phyloP scores from a whole-genome alignment of 2,888 invertebrate genomes.

The Choristoneura rosaceana region DNA sequence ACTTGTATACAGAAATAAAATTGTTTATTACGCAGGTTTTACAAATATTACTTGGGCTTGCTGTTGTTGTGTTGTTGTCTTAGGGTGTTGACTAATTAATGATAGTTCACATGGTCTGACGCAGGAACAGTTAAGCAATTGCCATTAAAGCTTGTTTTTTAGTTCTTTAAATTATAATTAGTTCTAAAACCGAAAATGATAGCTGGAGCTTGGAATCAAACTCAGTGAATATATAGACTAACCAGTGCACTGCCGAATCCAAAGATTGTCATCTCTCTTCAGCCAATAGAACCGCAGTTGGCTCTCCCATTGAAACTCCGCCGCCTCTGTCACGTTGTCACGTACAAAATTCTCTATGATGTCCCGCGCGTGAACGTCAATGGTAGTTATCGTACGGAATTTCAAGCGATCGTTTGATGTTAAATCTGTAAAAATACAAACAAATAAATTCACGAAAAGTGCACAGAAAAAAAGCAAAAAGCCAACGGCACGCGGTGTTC shows the following conservation, averaged over 20 bases:
- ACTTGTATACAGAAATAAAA: no score
- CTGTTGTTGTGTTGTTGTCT: no score
- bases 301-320: conserved; percentile 97
- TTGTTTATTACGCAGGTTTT: no score
- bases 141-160: no score
- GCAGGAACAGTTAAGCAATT: no score
- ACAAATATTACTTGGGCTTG: no score
- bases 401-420: conserved; percentile 93
- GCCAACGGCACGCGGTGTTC: conserved; percentile 51
- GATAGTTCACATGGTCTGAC: no score
- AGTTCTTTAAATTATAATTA: no score
- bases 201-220: no score
- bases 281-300: conserved; percentile 97
- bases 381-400: conserved; percentile 94
- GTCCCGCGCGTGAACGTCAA: conserved; percentile 96
- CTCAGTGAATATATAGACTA: conserved; percentile 1
- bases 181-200: no score
- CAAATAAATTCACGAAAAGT: not conserved
- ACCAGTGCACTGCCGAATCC: conserved; percentile 93
- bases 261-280: conserved; percentile 91
- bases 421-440: conserved; percentile 79
- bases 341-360: conserved; percentile 93
- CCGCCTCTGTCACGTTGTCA: conserved; percentile 92
- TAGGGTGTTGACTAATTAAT: no score
- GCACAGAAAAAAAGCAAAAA: conserved; percentile 42